Percentiles rank a stretch among this genome's conserved stretches.
Conservation (phyloP, 53 echinoderm and acorn worm species). For the Holothuria scabra region DNA sequence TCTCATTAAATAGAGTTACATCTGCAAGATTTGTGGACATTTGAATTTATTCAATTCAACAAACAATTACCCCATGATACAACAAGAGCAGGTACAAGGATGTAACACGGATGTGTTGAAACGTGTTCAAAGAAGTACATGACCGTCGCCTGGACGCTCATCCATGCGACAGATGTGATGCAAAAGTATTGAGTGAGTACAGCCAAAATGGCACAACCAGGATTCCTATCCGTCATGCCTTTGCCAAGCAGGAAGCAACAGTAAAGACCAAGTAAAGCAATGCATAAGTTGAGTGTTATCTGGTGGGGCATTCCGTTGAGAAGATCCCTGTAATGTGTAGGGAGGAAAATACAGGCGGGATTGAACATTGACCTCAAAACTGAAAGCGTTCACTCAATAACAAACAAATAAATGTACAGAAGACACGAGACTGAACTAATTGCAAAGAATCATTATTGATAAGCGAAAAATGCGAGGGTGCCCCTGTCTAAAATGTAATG, state of each 20-base stretch:
- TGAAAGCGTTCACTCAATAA: too few species aligned
- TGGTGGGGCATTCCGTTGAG: slow-evolving; percentile 64
- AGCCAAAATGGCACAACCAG: slow-evolving; percentile 57
- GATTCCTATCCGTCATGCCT: slow-evolving; percentile 26
- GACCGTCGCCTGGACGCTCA: slow-evolving; percentile 60
- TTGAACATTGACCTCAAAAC: too few species aligned
- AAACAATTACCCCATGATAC: slow-evolving; percentile 57
- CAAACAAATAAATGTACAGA: too few species aligned
- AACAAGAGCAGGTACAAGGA: slow-evolving; percentile 42
- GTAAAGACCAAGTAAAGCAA: slow-evolving; percentile 57
- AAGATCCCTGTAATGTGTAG: slow-evolving; percentile 62
- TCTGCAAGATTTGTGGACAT: too few species aligned
- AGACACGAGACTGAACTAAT: too few species aligned
- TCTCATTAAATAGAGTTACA: too few species aligned
- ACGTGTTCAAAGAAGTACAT: slow-evolving; percentile 60
- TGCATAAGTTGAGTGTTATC: slow-evolving; percentile 55
- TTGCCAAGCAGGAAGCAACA: slow-evolving; percentile 60
- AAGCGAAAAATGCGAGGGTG: too few species aligned
- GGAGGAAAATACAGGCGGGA: too few species aligned
- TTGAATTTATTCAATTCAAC: too few species aligned
- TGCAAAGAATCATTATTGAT: too few species aligned
- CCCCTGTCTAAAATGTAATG: too few species aligned
- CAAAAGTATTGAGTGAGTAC: slow-evolving; percentile 68
- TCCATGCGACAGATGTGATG: slow-evolving; percentile 63
- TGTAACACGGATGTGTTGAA: slow-evolving; percentile 43